These are phyloP conservation scores for Tenebrosternarchus preto DNA, from an alignment of 2,113 vertebrate species.

Conservation along the genomic window DNA sequence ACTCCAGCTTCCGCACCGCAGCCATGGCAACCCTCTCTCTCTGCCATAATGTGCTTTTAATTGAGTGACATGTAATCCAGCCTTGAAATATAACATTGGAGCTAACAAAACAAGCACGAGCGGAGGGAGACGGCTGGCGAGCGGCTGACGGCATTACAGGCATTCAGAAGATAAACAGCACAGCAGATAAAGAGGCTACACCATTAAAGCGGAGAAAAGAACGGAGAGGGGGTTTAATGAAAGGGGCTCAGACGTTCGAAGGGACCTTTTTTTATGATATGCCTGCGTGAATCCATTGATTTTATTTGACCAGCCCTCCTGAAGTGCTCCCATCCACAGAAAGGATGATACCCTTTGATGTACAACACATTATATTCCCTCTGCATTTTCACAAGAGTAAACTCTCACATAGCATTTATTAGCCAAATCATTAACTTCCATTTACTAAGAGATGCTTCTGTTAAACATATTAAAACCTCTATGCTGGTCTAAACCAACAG, in stretches of 20 bases:
- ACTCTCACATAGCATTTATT: slow-evolving; percentile 34
- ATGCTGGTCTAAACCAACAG: slow-evolving; percentile 6
- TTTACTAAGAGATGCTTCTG: slow-evolving; percentile 53
- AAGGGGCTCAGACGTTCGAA: slow-evolving; percentile 55
- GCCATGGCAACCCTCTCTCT: slow-evolving; percentile 72
- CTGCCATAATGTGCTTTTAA: slow-evolving; percentile 74
- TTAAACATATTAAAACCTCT: slow-evolving; percentile 49
- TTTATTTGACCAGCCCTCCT: slow-evolving; percentile 68
- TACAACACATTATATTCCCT: slow-evolving; percentile 67
- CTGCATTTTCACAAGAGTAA: slow-evolving; percentile 32
- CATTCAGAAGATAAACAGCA: not conserved
- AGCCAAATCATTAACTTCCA: slow-evolving; percentile 42
- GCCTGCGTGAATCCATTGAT: slow-evolving; percentile 56
- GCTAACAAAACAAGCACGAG: slow-evolving; percentile 70
- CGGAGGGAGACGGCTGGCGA: slow-evolving; percentile 58
- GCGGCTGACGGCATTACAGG: slow-evolving; percentile 46
- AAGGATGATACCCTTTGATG: slow-evolving; percentile 64
- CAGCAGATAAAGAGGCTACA: slow-evolving; percentile 8
- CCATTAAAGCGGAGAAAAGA: slow-evolving; percentile 22
- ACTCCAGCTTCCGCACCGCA: slow-evolving; percentile 64
- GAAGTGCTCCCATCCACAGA: slow-evolving; percentile 62
- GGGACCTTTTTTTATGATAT: slow-evolving; percentile 59
- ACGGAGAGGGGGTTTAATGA: slow-evolving; percentile 59
- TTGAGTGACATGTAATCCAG: slow-evolving; percentile 79
- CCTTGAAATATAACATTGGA: slow-evolving; percentile 68